Evolutionary conservation across 2,888 invertebrate genomes (phyloP).

Genomic region (Drosophila neutralis): DNA sequence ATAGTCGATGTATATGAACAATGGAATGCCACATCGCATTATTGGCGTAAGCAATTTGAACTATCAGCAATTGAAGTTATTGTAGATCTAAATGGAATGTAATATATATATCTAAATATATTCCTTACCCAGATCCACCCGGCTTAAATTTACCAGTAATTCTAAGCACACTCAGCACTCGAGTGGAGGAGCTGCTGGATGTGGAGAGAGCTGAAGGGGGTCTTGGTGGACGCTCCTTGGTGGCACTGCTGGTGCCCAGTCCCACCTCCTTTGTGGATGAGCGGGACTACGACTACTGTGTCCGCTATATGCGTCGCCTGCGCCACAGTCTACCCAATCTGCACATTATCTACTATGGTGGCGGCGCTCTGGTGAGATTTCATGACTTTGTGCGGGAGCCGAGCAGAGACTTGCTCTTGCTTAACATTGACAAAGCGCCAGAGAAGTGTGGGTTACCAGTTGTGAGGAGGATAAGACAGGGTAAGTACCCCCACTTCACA

Average conservation of each 20-base stretch:
- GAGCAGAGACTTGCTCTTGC: constrained; percentile 85
- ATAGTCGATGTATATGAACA: constrained; percentile 87
- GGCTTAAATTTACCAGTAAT: constrained; percentile 88
- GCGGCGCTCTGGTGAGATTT: constrained; percentile 87
- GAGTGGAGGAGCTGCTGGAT: constrained; percentile 86
- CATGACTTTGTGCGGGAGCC: constrained; percentile 87
- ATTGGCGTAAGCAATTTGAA: constrained; percentile 70
- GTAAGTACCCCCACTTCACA: constrained; percentile 84
- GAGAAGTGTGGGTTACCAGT: constrained; percentile 83
- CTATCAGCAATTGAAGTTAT: neutral
- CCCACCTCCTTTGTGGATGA: constrained; percentile 86
- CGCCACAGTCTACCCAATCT: constrained; percentile 89
- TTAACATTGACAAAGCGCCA: constrained; percentile 78
- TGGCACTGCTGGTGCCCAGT: constrained; percentile 88
- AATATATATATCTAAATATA: neutral
- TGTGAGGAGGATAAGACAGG: constrained; percentile 87
- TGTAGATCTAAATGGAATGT: neutral
- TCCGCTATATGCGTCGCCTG: constrained; percentile 86
- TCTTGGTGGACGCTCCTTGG: constrained; percentile 88
- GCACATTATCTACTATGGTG: constrained; percentile 87
- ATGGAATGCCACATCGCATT: constrained; percentile 87
- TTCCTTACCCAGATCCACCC: constrained; percentile 85
- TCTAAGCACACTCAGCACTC: constrained; percentile 85
- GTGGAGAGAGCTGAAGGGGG: constrained; percentile 86
- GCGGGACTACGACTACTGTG: constrained; percentile 85